Conservation (phyloP, 2,113 vertebrate genomes). For the Panthera tigris region DNA sequence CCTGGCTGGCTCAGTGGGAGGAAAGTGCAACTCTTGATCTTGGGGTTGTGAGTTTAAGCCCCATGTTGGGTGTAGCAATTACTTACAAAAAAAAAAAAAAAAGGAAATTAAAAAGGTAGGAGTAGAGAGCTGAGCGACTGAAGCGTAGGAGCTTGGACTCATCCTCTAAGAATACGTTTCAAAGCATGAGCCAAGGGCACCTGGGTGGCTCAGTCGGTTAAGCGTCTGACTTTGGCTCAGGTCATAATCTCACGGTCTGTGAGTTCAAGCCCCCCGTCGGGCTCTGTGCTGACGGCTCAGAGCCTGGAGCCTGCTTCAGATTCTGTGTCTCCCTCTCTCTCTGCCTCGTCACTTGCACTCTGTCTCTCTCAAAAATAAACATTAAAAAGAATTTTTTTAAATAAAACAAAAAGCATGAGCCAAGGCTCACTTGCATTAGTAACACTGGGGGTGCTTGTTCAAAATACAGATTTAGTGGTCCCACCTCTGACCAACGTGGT, state of each 20-base stretch:
- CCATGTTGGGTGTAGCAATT: neutral
- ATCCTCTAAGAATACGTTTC: neutral
- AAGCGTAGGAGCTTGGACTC: neutral
- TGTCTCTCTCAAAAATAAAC: no score
- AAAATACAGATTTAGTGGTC: neutral
- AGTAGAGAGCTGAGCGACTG: neutral
- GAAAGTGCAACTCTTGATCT: neutral
- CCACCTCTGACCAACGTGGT: neutral
- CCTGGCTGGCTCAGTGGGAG: neutral
- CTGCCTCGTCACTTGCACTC: no score
- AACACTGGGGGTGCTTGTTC: neutral
- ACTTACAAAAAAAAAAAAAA: neutral
- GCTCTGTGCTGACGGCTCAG: no score
- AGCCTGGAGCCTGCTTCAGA: no score
- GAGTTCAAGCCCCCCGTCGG: no score
- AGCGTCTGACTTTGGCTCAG: no score
- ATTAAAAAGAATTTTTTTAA: no score
- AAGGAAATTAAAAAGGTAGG: neutral
- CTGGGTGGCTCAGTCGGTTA: no score
- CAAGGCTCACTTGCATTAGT: neutral
- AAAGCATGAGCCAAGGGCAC: neutral
- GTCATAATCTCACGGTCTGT: no score
- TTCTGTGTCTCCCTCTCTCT: no score
- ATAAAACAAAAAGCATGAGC: neutral
- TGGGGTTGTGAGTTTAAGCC: neutral